Base-by-base conservation (phyloP, 1,140 invertebrate species). In the Meloidogyne exigua region DNA sequence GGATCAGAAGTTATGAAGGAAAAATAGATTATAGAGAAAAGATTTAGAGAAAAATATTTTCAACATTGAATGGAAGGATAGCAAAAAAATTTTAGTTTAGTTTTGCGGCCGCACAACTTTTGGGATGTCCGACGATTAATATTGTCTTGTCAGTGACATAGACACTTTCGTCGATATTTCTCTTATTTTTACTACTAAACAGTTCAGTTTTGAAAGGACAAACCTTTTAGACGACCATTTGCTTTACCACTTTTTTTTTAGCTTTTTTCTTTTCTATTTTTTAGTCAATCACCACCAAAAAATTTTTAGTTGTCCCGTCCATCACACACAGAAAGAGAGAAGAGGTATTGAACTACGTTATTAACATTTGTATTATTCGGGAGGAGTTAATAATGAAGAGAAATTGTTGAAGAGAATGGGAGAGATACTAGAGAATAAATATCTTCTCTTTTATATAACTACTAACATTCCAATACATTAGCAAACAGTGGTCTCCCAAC, bases 271-370 rank as follows among this genome's bases (percentile, higher is more conserved):
- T 15, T 18, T 49, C 15, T 15, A 49, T n/a, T 57, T 57, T 57
- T 57, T n/a, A 57, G 49, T 57, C 49, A 57, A 57, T 57, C 49
- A 57, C 18, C 49, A 57, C n/a, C n/a, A n/a, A n/a, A n/a, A 57
- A 10, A 15, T 11, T 39, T 7, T 44, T 44, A 44, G 42, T 57
- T n/a, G 49, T 57, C 49, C 28, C 49, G 49, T 57, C 49, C 49
- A 57, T 57, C n/a, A 57, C 49, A 18, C 49, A 18, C 2, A 57
- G 5, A n/a, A 12, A n/a, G n/a, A n/a, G n/a, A n/a, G n/a, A n/a
- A n/a, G n/a, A n/a, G n/a, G 49, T 57, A 57, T 57, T n/a, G 49
- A 57, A 57, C 49, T 57, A 57, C 18, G 49, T 57, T 39, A n/a
- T 57, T 57, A 57, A n/a, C n/a, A 57, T n/a, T 57, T 12, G 7